Evolutionary conservation across 1,140 invertebrate species (phyloP).

Genomic region (Leptinotarsa defecta): DNA sequence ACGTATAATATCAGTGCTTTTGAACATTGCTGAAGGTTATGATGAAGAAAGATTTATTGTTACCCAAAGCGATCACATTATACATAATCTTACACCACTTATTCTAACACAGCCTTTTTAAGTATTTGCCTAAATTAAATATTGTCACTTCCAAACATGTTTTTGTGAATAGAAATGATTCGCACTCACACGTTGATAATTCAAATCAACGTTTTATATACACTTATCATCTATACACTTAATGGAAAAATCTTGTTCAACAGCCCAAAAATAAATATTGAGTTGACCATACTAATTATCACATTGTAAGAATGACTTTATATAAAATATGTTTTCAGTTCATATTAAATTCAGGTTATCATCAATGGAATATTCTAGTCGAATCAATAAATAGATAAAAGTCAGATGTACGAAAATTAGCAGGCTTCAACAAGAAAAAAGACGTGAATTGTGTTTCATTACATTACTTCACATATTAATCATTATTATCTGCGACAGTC

Average conservation of each 20-base stretch:
- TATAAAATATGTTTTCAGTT: no score
- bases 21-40: not conserved
- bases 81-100: not conserved
- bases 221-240: not conserved
- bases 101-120: constrained; percentile 13
- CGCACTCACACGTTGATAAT: not conserved
- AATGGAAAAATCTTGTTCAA: not conserved
- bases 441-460: no score
- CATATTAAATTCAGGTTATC: no score
- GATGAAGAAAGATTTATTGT: not conserved
- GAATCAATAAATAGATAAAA: no score
- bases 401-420: no score
- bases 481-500: no score
- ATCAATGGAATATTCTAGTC: no score
- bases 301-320: no score
- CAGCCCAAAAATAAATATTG: not conserved
- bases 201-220: not conserved
- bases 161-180: not conserved
- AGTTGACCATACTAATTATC: not conserved
- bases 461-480: no score
- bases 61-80: not conserved
- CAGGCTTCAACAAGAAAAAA: no score
- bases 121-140: not conserved
- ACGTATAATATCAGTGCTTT: no score
- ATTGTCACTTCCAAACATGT: not conserved